Base-by-base conservation (phyloP, 2,888 invertebrate species). In the Sialis fuliginosa region DNA sequence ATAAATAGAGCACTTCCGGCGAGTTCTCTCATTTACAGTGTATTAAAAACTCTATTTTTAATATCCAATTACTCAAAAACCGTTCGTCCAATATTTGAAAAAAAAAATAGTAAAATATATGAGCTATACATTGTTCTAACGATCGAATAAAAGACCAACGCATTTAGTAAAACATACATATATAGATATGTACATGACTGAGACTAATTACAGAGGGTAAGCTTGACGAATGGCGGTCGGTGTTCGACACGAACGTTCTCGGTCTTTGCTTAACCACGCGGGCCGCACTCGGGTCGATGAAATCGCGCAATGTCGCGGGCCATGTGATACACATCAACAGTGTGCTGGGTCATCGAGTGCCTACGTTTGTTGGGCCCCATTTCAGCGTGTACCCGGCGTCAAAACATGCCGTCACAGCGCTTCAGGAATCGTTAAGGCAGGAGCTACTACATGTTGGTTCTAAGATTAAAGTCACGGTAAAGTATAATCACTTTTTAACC, bases 391-490 rank as follows among this genome's bases (percentile, higher is more conserved):
- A 69, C 54, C 53, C 62, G n/a, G 66, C 64, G 0, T 64, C 67
- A 6, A 69, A 69, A 54, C 62, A 58, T 53, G 66, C 66, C 9
- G 63, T 68, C 2, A 60, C 61, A 5, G 61, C 66, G 0, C 50
- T 70, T 3, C 60, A 64, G 1, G 66, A 68, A 50, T 67, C 66
- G 6, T 54, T 67, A 3, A 55, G 67, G 6, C 54, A 56, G 45
- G 69, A 70, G 51, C 56, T 69, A 8, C 57, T 59, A 6, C 57
- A 53, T 6, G 49, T 50, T 31, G 57, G 58, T 12, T 55, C 59
- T 5, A 53, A 53, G 45, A 62, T 63, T 8, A 55, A 60, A 48
- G 51, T 57, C 10, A 53, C 58, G 41, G 58, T 58, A 48, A 50
- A 51, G 44, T 13, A 34, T 7, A 22, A 22, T 22, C 22, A n/a